phyloP scores from a whole-genome alignment of 2,113 vertebrate genomes.

The Saccopteryx bilineata region DNA sequence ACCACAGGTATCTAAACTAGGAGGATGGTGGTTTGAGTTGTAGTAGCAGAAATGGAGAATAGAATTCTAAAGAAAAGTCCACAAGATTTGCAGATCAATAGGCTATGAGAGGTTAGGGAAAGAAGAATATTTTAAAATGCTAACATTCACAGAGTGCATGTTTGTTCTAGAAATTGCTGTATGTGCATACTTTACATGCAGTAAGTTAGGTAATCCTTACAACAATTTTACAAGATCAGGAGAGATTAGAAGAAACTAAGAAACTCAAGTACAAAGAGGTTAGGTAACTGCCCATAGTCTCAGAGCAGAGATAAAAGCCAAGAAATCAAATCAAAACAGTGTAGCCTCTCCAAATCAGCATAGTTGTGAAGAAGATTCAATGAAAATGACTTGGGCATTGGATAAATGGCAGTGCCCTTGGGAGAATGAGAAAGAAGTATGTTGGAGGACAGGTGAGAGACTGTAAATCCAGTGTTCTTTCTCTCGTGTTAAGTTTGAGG shows the following conservation, averaged over 20 bases:
- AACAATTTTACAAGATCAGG: background rate
- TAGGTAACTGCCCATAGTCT: background rate
- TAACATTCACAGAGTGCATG: background rate
- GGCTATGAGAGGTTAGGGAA: background rate
- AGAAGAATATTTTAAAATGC: background rate
- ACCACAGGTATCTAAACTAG: background rate
- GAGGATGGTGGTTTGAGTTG: too few relatives aligned
- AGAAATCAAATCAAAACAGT: background rate
- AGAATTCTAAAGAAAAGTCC: constrained; percentile 37
- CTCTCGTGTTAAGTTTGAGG: background rate
- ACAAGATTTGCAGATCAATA: background rate
- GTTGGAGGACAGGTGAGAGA: background rate
- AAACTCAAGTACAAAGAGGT: background rate
- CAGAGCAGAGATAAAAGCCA: background rate
- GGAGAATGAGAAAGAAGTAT: background rate
- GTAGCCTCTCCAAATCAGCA: background rate
- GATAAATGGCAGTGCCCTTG: background rate
- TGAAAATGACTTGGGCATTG: background rate
- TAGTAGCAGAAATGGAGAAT: background rate
- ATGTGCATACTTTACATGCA: background rate
- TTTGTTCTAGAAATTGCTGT: background rate
- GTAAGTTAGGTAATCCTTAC: constrained; percentile 17
- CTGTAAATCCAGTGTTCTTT: background rate
- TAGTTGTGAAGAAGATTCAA: background rate
- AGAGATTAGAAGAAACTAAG: background rate